Evolutionary conservation across 2,113 vertebrate genomes (phyloP).

Genomic region (Rutilus rutilus): DNA sequence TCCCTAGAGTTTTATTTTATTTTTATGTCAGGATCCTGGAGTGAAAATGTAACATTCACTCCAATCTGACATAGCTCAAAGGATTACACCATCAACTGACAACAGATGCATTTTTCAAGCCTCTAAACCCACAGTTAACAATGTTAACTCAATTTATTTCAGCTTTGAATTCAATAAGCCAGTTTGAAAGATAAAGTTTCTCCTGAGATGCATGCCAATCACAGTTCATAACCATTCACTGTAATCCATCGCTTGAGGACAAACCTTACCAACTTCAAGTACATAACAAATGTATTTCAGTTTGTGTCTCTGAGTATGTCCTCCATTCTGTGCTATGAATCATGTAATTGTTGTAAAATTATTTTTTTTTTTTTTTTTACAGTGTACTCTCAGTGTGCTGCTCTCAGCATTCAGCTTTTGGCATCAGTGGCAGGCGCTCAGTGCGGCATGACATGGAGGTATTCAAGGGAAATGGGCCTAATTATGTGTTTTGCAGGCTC

Average conservation of each 20-base stretch:
- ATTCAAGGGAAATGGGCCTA: constrained; percentile 13
- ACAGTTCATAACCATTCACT: neutral
- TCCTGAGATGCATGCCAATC: neutral
- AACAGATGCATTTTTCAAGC: neutral
- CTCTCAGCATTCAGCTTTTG: constrained; percentile 13
- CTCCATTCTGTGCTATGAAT: neutral
- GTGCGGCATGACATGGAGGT: constrained; percentile 15
- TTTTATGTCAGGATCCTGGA: neutral
- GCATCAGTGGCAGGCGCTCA: constrained; percentile 20
- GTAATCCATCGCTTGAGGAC: neutral
- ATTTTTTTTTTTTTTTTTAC: neutral
- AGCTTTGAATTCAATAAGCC: constrained; percentile 6
- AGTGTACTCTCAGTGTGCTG: neutral
- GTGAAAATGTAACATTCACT: neutral
- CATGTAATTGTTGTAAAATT: constrained; percentile 13
- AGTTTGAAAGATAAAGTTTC: constrained; percentile 2
- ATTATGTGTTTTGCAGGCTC: constrained; percentile 21
- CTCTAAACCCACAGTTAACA: constrained; percentile 2
- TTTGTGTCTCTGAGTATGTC: neutral
- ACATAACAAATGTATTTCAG: neutral
- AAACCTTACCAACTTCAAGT: neutral
- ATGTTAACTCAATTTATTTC: constrained; percentile 1
- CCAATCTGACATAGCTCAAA: constrained; percentile 5
- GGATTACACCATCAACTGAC: constrained; percentile 1
- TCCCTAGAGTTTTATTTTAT: neutral